Evolutionary conservation across 92 coral and sea anemone species (phyloP).

Genomic region (Heliopora coerulea): DNA sequence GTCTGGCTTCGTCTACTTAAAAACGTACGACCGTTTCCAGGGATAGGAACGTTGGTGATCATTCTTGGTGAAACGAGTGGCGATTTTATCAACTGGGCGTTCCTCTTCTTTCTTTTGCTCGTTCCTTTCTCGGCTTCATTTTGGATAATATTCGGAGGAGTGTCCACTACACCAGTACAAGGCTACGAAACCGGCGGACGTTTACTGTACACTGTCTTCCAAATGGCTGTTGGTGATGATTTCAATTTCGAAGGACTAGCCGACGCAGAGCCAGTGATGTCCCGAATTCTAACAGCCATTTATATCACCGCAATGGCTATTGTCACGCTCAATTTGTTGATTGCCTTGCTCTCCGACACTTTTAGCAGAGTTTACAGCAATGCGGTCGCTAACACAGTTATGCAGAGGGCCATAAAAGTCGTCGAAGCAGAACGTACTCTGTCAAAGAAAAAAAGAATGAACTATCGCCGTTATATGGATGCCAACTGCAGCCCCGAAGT

Average conservation of each 20-base stretch:
- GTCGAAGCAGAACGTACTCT: conserved; percentile 31
- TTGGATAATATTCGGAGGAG: conserved; percentile 39
- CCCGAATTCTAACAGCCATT: conserved; percentile 32
- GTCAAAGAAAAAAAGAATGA: conserved; percentile 10
- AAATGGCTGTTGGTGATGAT: conserved; percentile 43
- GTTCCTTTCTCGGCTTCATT: conserved; percentile 35
- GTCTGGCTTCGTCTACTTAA: conserved; percentile 35
- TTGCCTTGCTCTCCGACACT: conserved; percentile 35
- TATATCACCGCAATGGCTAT: conserved; percentile 31
- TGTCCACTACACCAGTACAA: conserved; percentile 5
- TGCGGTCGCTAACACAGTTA: conserved; percentile 29
- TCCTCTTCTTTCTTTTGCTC: conserved; percentile 21
- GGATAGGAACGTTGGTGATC: conserved; percentile 38
- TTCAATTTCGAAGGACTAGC: conserved; percentile 26
- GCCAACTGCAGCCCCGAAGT: conserved; percentile 37
- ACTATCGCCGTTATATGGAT: conserved; percentile 10
- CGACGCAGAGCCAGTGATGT: conserved; percentile 34
- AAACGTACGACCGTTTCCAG: conserved; percentile 36
- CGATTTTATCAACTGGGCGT: conserved; percentile 41
- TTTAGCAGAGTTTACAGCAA: conserved; percentile 31
- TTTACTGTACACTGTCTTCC: conserved; percentile 19
- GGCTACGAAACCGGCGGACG: background rate
- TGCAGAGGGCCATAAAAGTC: conserved; percentile 39
- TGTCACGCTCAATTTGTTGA: conserved; percentile 29
- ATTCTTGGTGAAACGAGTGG: conserved; percentile 38